phyloP scores from a whole-genome alignment of 37 sponge, comb jelly and placozoan species.

The Axinella damicornis region DNA sequence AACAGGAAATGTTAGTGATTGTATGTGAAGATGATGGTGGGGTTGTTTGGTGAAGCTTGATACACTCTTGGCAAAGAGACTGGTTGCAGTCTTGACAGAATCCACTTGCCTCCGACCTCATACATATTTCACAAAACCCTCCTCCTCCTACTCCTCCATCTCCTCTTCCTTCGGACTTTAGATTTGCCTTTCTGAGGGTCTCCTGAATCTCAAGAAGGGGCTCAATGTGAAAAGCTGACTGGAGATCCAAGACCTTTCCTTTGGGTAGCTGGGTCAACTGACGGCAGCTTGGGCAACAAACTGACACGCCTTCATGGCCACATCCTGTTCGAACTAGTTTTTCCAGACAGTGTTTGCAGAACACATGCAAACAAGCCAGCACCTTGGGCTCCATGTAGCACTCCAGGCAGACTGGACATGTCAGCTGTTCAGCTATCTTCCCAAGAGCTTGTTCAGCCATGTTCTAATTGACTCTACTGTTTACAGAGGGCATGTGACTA shows the following conservation, averaged over 20 bases:
- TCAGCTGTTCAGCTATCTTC: constrained; percentile 12
- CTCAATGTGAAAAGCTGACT: not conserved
- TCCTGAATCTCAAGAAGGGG: not conserved
- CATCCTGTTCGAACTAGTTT: not conserved
- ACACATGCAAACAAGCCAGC: constrained; percentile 10
- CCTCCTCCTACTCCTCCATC: not conserved
- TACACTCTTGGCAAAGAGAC: not conserved
- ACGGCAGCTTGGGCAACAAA: not conserved
- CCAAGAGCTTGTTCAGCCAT: not conserved
- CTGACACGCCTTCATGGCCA: not conserved
- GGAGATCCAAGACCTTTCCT: not conserved
- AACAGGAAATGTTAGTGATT: too few species aligned
- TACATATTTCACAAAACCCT: not conserved
- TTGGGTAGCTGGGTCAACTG: not conserved
- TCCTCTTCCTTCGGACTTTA: not conserved
- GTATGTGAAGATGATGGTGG: too few species aligned
- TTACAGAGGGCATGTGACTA: too few species aligned
- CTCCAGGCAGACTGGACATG: constrained; percentile 32
- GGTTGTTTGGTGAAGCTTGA: too few species aligned
- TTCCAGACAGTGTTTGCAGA: constrained; percentile 1
- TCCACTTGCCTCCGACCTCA: not conserved
- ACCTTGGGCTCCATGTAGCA: constrained; percentile 16
- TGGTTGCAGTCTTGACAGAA: constrained; percentile 24
- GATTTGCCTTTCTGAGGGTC: not conserved
- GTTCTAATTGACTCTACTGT: too few species aligned